Conservation (phyloP, 2,113 vertebrate genomes). For the Hippocampus mohnikei region DNA sequence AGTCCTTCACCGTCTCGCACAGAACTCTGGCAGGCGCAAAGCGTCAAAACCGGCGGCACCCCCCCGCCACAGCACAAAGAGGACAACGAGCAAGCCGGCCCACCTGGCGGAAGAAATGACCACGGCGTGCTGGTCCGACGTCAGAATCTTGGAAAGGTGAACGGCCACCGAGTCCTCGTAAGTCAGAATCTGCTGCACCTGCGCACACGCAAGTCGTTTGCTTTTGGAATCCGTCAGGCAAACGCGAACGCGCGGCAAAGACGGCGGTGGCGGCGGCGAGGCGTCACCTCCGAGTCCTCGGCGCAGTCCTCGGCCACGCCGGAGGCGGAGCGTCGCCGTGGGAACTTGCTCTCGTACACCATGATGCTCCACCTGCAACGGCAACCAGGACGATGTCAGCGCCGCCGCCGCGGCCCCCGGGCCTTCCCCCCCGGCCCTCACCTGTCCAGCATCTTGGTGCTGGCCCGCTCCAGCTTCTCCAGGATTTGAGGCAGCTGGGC, state of each 20-base stretch:
- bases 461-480: conserved; percentile 95
- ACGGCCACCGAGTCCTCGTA: conserved; percentile 96
- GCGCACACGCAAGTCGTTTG: too few relatives aligned
- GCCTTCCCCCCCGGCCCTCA: background rate
- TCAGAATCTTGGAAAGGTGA: conserved; percentile 94
- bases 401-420: background rate
- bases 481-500: conserved; percentile 92
- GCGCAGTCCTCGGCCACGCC: conserved; percentile 82
- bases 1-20: conserved; percentile 97
- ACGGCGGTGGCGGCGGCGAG: too few relatives aligned
- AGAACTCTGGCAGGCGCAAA: conserved; percentile 77
- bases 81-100: conserved; percentile 11
- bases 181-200: conserved; percentile 95
- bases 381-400: background rate
- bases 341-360: conserved; percentile 95
- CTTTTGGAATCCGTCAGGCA: too few relatives aligned
- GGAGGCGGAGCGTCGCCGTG: conserved; percentile 81
- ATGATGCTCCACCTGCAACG: conserved; percentile 92
- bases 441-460: conserved; percentile 97
- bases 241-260: background rate
- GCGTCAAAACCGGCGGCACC: background rate
- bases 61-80: background rate
- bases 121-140: conserved; percentile 95
- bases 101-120: conserved; percentile 97
- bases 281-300: conserved; percentile 89